Conservation (phyloP, 2,113 vertebrate genomes). For the Ailurus styani region DNA sequence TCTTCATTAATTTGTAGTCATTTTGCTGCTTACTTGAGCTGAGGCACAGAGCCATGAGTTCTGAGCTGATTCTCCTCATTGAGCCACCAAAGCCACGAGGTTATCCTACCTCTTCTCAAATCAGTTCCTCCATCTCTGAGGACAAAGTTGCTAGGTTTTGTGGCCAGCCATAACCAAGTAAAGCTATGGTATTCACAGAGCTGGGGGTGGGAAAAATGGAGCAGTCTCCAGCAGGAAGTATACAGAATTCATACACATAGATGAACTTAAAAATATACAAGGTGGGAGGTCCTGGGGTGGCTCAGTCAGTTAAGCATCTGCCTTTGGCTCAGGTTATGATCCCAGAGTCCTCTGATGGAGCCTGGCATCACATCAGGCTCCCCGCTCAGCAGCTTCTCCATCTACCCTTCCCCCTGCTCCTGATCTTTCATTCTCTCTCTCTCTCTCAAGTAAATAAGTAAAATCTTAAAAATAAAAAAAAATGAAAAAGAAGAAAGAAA, state of each 20-base stretch:
- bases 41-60: neutral
- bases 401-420: neutral
- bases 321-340: neutral
- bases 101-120: neutral
- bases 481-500: neutral
- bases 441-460: neutral
- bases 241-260: neutral
- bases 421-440: neutral
- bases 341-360: neutral
- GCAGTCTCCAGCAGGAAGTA: neutral
- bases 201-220: neutral
- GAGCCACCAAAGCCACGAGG: neutral
- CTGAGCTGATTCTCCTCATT: neutral
- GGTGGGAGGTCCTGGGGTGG: neutral
- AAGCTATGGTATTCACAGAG: neutral
- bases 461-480: neutral
- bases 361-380: neutral
- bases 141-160: neutral
- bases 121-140: rapidly evolving
- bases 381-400: neutral
- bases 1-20: neutral
- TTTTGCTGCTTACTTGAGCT: neutral
- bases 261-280: neutral
- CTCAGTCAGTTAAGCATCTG: neutral
- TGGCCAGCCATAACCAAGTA: neutral